Percentiles rank a stretch among this genome's conserved stretches.
phyloP scores from a whole-genome alignment of 64 coral and sea anemone genomes.

The Porites lutea region DNA sequence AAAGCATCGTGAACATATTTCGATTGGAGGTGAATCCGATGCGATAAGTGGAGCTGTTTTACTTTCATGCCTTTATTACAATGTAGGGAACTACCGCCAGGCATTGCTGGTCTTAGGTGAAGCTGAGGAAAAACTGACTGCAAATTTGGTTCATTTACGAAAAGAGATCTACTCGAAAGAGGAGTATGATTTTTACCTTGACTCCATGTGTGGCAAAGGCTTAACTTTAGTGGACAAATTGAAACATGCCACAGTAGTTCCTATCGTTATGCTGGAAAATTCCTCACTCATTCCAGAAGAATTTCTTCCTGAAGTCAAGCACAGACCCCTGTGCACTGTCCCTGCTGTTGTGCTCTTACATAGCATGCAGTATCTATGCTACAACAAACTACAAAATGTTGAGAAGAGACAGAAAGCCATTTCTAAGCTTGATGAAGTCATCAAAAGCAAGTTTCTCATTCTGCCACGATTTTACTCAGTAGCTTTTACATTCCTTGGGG shows the following conservation, averaged over 20 bases:
- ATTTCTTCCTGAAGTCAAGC: neutral
- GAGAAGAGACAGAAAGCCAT: neutral
- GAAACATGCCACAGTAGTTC: neutral
- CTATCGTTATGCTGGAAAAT: neutral
- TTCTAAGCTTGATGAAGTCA: neutral
- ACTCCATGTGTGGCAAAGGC: constrained; percentile 44
- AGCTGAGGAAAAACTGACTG: constrained; percentile 11
- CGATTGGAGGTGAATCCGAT: constrained; percentile 6
- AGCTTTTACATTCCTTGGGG: constrained; percentile 26
- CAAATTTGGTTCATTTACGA: constrained; percentile 19
- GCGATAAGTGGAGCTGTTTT: neutral
- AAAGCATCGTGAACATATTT: too few relatives aligned
- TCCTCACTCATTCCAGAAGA: constrained; percentile 35
- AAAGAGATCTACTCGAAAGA: constrained; percentile 10
- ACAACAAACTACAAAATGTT: neutral
- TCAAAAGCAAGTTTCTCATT: neutral
- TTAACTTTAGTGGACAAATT: constrained; percentile 2
- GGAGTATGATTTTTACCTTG: neutral
- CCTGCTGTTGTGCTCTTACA: constrained; percentile 21
- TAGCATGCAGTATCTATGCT: constrained; percentile 12
- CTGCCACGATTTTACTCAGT: neutral
- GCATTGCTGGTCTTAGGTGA: constrained; percentile 1
- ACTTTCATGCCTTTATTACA: constrained; percentile 29
- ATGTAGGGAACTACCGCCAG: neutral
- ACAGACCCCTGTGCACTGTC: neutral